These are phyloP conservation scores for Limnodromus scolopaceus DNA, from an alignment of 2,797 vertebrate genomes.

Conservation along the genomic window DNA sequence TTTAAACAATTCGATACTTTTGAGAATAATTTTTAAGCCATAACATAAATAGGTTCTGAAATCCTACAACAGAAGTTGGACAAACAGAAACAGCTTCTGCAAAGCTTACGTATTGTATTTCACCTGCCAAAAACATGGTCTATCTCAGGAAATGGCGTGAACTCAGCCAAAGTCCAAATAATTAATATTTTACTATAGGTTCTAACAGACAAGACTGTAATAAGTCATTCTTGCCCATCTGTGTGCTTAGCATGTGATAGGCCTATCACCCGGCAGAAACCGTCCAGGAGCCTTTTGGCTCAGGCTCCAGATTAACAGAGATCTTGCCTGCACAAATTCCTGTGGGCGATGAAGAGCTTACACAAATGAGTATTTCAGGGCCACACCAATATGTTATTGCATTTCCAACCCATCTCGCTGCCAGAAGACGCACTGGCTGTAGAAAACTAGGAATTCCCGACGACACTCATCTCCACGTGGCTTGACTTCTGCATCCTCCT, in stretches of 20 bases:
- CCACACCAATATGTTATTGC: not conserved
- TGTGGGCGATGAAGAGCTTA: not conserved
- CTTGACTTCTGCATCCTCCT: not conserved
- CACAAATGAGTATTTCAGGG: not conserved
- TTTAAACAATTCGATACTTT: not conserved
- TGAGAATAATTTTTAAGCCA: not conserved
- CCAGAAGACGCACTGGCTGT: not conserved
- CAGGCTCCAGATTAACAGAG: not conserved
- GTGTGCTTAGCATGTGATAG: not conserved
- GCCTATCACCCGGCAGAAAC: not conserved
- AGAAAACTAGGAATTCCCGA: not conserved
- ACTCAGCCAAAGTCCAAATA: not conserved
- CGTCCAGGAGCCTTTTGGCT: not conserved
- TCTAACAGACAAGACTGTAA: not conserved
- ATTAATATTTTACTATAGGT: not conserved
- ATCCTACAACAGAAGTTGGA: not conserved
- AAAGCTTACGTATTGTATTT: not conserved
- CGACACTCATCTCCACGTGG: rapidly evolving
- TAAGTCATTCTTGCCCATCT: not conserved
- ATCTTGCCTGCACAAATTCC: not conserved
- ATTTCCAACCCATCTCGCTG: not conserved
- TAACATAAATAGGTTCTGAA: not conserved
- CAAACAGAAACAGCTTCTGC: not conserved
- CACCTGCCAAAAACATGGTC: not conserved
- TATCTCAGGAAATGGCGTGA: not conserved